Base-by-base conservation (phyloP, 2,113 vertebrate species). In the Zapornia atra region DNA sequence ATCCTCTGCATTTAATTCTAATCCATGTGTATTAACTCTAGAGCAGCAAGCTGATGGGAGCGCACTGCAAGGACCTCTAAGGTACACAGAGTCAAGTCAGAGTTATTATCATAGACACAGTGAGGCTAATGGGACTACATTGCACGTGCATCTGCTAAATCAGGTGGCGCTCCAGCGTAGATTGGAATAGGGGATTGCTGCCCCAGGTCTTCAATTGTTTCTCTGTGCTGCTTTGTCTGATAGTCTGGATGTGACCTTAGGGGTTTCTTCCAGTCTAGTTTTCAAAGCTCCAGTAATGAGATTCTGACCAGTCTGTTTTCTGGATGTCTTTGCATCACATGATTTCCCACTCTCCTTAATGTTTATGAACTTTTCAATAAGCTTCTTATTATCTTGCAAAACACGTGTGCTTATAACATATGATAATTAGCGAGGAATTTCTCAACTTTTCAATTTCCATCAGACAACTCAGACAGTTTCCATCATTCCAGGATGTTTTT, bases 401-500 rank as follows among this genome's bases (percentile, higher is more conserved):
- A 80, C 28, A 79, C 5, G 0, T 48, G 26, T 89, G 54, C 48
- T 87, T 4, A 18, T 26, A 53, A n/a, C 46, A 64, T 29, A 38
- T 68, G 31, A 68, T 72, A 78, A 95, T 92, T 82, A 82, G 15
- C 29, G 69, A 78, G 46, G 69, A 89, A 72, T 61, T 90, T 90
- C 61, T 85, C 38, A 59, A 18, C 60, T 85, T 84, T 84, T 71
- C 54, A 13, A 42, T 88, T 93, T 73, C 69, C 15, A 33, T 48
- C 71, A 91, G 72, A 44, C 61, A 70, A 15, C 57, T 93, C 85
- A 92, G 77, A 71, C 63, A 64, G 13, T 89, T 95, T 76, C 36
- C 33, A 54, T 79, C 89, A 93, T 86, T 60, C 68, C 78, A 36
- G 34, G 64, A 66, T 89, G 38, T 91, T 89, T 95, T 86, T 81